These are phyloP conservation scores for Connochaetes taurinus DNA, from an alignment of 2,113 vertebrate species.

Conservation along the genomic window DNA sequence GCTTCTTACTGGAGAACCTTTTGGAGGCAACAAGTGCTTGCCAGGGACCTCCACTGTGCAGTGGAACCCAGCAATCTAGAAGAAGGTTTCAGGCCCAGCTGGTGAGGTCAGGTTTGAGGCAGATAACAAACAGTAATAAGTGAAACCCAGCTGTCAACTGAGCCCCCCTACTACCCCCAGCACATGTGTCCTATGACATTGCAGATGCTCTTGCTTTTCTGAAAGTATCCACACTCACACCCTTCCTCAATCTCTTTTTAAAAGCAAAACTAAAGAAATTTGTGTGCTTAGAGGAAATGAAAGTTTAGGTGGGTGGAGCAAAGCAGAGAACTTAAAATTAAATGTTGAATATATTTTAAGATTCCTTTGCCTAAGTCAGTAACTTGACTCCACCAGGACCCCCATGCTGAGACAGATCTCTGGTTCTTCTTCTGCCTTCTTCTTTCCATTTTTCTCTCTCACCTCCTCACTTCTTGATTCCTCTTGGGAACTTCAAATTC, in stretches of 20 bases:
- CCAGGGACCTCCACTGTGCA: background rate
- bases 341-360: background rate
- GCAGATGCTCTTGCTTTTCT: background rate
- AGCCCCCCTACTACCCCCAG: accelerated
- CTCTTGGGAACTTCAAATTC: background rate
- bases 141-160: background rate
- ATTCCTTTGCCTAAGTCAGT: too few species aligned
- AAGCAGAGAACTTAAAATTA: background rate
- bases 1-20: background rate
- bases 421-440: background rate
- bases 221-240: background rate
- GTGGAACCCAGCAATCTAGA: background rate
- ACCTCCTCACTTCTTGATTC: background rate
- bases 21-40: background rate
- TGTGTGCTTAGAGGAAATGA: background rate
- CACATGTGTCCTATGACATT: accelerated
- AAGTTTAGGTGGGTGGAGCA: background rate
- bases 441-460: background rate
- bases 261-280: background rate
- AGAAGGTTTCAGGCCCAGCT: background rate
- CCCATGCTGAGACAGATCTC: too few species aligned
- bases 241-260: background rate
- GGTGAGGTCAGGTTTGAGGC: background rate
- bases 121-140: background rate
- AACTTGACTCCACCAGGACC: background rate